Conservation (phyloP, 64 coral and sea anemone species). For the Acropora yongei region DNA sequence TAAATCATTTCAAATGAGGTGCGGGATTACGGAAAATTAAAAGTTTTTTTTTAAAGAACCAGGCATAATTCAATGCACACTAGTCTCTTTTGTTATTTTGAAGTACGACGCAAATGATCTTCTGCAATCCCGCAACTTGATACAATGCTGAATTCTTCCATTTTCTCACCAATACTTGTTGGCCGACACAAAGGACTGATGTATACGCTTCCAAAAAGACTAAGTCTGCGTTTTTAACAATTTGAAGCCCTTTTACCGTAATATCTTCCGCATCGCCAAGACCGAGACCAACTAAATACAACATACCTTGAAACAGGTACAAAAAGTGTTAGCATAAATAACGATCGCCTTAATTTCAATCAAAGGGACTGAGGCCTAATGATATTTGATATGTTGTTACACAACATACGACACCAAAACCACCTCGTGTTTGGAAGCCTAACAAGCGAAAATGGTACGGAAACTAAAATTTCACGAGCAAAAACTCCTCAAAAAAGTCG, state of each 20-base stretch:
- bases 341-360: not conserved
- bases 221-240: conserved; percentile 83
- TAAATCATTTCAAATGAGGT: no score
- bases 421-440: not conserved
- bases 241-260: conserved; percentile 90
- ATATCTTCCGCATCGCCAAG: conserved; percentile 97
- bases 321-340: not conserved
- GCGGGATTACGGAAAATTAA: no score
- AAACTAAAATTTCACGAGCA: conserved; percentile 98
- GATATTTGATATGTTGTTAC: not conserved
- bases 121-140: no score
- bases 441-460: conserved; percentile 71
- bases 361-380: not conserved
- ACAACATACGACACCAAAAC: not conserved
- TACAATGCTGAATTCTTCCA: no score
- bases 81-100: no score
- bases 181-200: conserved; percentile 84
- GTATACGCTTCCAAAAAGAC: conserved; percentile 98
- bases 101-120: no score
- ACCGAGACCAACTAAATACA: conserved; percentile 94
- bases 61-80: no score
- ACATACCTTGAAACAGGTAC: conserved; percentile 37
- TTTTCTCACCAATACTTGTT: conserved; percentile 76
- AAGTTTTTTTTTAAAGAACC: no score
- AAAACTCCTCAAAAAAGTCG: conserved; percentile 97